Evolutionary conservation across 2,113 vertebrate genomes (phyloP).

Genomic region (Origma solitaria): DNA sequence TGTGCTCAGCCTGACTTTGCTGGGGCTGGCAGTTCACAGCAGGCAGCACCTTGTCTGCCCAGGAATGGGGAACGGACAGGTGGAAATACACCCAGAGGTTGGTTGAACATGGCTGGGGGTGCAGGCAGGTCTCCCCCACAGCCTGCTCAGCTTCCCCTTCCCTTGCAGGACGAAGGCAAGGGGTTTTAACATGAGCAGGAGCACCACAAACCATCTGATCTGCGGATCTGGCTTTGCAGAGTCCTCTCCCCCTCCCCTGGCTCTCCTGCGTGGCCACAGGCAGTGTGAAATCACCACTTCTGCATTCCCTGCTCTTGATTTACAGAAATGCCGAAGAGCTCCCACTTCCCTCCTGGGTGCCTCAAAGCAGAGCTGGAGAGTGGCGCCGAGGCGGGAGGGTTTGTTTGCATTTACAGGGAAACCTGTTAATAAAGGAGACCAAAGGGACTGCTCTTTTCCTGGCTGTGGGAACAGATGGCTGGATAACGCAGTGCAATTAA

Average conservation of each 20-base stretch:
- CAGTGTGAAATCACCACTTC: neutral
- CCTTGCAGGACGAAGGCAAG: accelerated
- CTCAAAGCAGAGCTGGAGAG: neutral
- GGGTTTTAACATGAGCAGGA: neutral
- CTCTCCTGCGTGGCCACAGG: neutral
- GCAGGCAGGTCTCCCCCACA: neutral
- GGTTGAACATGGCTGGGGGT: accelerated
- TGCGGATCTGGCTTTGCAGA: neutral
- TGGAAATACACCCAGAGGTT: accelerated
- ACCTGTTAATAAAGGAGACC: slow-evolving; percentile 45
- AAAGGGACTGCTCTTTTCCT: slow-evolving; percentile 48
- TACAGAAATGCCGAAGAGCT: neutral
- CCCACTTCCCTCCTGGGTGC: neutral
- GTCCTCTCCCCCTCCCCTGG: neutral
- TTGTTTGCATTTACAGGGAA: slow-evolving; percentile 49
- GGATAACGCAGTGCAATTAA: neutral
- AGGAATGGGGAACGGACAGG: neutral
- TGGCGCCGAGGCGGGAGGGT: neutral
- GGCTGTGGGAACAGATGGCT: slow-evolving; percentile 35
- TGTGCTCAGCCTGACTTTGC: accelerated
- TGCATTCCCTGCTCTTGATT: neutral
- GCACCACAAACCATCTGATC: neutral
- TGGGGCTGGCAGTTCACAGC: neutral
- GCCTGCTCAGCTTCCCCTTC: neutral
- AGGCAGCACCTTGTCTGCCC: neutral